Base-by-base conservation (phyloP, 2,113 vertebrate species). In the Neolamprologus sp. region DNA sequence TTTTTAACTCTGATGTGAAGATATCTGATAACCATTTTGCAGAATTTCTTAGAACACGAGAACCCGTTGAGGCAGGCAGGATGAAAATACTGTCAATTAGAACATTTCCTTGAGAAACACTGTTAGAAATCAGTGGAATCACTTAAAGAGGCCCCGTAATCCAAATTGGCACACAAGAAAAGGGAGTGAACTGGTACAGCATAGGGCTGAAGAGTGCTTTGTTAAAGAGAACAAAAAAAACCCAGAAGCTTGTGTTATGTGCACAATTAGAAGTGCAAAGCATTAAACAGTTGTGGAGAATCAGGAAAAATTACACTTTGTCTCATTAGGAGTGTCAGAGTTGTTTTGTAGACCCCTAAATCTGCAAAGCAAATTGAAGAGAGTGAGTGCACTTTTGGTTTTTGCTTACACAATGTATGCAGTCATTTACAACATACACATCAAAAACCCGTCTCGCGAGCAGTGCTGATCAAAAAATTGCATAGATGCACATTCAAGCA, bases 331-430 rank as follows among this genome's bases (percentile, higher is more conserved):
- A 60, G 94, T 83, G 83, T 95, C 93, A 91, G 90, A 88, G 93
- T 75, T 47, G 57, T 93, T 96, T 95, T 95, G 95, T 83, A 97
- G 96, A 87, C 96, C 96, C 94, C 96, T 96, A 96, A 93, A 97
- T 97, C 97, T 97, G 97, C 17, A 96, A 96, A 95, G 92, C 89
- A 94, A 96, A 93, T 93, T 80, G 35, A 93, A 92, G 82, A 95
- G 63, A 90, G 86, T 94, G 73, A 95, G 93, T 88, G 84, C 84
- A 82, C 47, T 9, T 84, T 80, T 80, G 30, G 65, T 83, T 92
- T 78, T 54, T 65, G 55, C 47, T 88, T 71, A 40, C 42, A 45
- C 26, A 79, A 90, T 73, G 87, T 80, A 80, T 37, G 71, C 47
- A 37, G 23, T 65, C 6, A 86, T 80, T 78, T 42, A 55, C 53